Base-by-base conservation (phyloP, 1,140 invertebrate species). In the Bombus breviceps region DNA sequence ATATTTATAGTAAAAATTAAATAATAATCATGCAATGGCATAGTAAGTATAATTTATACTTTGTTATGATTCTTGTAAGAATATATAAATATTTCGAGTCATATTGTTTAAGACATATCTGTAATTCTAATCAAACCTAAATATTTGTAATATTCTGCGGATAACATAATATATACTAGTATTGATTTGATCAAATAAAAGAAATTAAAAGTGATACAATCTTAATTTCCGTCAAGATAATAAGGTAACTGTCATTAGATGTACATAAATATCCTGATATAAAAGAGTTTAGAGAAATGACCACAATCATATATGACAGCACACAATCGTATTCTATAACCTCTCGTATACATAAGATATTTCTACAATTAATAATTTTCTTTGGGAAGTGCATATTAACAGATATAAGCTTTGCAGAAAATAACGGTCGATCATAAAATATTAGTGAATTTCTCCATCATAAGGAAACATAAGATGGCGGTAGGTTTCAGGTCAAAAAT, bases 391-490 rank as follows among this genome's bases (percentile, higher is more conserved):
- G 4, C 22, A 25, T 47, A 18, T 53, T 28, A 32, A 80, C 15
- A 62, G 39, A 47, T 59, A 15, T 47, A 32, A 69, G 10, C 10
- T 15, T 59, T 32, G 9, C 12, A 28, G 15, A 15, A 32, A 75
- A 69, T 66, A 53, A 41, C 66, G 25, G 32, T 59, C 25, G 68
- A 77, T 43, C 43, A n/a, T 9, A 37, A 83, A 83, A 85, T 41
- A 64, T 85, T 81, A 75, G 71, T 71, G 22, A 85, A 81, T 80
- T 71, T 68, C 62, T 88, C 76, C 64, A 47, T 88, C 84, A 85
- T 72, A 86, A 91, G 82, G 83, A 87, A 87, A 84, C 87, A 92
- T 89, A 93, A 93, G 91, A 93, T 93, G 92, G 92, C 92, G 90
- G 91, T 92, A 85, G 73, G 80, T 91, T 89, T 89, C 86, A 59